Evolutionary conservation across 2,113 vertebrate genomes (phyloP).

Genomic region (Cichladusa arquata): DNA sequence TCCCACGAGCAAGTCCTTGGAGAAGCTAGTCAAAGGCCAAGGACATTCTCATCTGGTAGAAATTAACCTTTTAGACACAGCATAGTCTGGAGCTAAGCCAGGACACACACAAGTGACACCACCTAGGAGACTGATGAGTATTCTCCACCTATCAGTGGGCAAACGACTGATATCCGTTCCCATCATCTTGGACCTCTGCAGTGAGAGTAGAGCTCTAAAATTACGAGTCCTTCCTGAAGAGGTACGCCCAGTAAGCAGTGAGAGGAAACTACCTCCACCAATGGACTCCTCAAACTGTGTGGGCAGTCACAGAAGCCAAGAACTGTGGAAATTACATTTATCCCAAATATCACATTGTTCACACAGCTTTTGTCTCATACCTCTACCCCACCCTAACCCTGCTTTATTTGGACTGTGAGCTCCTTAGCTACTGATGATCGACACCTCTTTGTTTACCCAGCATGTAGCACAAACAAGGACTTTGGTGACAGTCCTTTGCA

Average conservation of each 20-base stretch:
- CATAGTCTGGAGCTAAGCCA: constrained; percentile 28
- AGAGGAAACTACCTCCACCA: constrained; percentile 32
- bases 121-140: constrained; percentile 10
- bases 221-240: constrained; percentile 42
- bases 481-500: background rate
- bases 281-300: background rate
- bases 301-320: constrained; percentile 31
- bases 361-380: constrained; percentile 19
- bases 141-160: constrained; percentile 23
- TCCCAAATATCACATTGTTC: constrained; percentile 46
- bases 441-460: constrained; percentile 4
- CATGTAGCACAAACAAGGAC: background rate
- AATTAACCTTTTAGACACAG: constrained; percentile 56
- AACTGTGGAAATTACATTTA: constrained; percentile 46
- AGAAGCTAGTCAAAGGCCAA: constrained; percentile 38
- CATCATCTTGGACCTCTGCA: background rate
- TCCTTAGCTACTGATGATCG: background rate
- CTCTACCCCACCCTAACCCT: background rate
- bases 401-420: constrained; percentile 14
- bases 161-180: constrained; percentile 37
- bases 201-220: background rate
- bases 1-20: background rate
- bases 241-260: background rate
- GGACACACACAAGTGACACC: constrained; percentile 36
- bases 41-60: constrained; percentile 27